Evolutionary conservation across 2,888 invertebrate genomes (phyloP), one percentile per base, ranked within the genome.

Genomic region (Cephus runcator): DNA sequence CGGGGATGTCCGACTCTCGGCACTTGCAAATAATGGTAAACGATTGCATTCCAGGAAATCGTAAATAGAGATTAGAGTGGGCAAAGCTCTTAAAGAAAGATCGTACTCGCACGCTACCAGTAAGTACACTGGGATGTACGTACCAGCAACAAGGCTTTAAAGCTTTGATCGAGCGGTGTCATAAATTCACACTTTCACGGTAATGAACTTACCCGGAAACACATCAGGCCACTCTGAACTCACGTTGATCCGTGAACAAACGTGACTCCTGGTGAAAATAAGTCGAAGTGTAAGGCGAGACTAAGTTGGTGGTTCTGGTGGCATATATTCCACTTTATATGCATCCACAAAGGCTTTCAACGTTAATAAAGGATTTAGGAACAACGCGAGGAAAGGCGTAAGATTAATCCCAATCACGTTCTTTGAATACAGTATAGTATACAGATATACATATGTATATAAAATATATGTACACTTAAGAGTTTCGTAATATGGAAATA

Each of bases 111-210:
- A 71, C 73, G 69, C 73, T 34, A 12, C 73, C 71, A 34, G 12
- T 75, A 34, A 75, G 69, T 75, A 31, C n/a, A 23, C 36, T 36
- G 35, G 34, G 9, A 75, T 69, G 30, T 69, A 69, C 15, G 30
- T 69, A 23, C 69, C 34, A n/a, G 35, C 75, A 78, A 69, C 69
- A 36, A 73, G 75, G 73, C 56, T 68, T 78, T 74, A 30, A 74
- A 74, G 81, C 83, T 82, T 78, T 83, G 36, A 36, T 36, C 36
- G 74, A 74, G 74, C 74, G 35, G 71, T 71, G 77, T 73, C 79
- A 80, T 85, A 85, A 86, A 85, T 84, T 84, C 77, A 56, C 79
- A 82, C 84, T 84, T 85, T 84, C 84, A 85, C 83, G 84, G 81
- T 84, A 84, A 84, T 80, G 82, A 84, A 83, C 81, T 81, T 77